phyloP scores from a whole-genome alignment of 2,888 invertebrate genomes.

The Altica lythri region DNA sequence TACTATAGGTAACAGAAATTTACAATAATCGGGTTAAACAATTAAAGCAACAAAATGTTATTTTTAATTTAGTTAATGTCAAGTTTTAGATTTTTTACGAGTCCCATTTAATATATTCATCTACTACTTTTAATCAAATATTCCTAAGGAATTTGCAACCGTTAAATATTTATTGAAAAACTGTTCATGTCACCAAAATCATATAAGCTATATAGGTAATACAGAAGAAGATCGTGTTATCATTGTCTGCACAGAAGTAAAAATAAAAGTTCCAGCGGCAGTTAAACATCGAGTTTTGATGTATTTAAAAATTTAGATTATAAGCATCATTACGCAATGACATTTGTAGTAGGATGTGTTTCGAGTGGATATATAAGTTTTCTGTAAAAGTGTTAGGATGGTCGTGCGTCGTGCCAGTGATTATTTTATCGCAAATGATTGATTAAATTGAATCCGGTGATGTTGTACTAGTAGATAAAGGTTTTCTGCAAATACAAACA shows the following conservation, averaged over 20 bases:
- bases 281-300: constrained; percentile 10
- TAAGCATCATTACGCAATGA: constrained; percentile 3
- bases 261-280: constrained; percentile 9
- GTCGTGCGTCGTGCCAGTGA: not conserved
- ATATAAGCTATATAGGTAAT: constrained; percentile 2
- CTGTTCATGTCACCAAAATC: constrained; percentile 25
- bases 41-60: too few relatives aligned
- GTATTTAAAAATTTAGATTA: constrained; percentile 1
- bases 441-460: constrained; percentile 2
- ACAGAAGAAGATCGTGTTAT: constrained; percentile 20
- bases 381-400: constrained; percentile 2
- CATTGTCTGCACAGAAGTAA: constrained; percentile 26
- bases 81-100: not conserved
- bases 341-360: not conserved
- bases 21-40: too few relatives aligned
- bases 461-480: not conserved
- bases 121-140: not conserved
- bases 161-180: constrained; percentile 6
- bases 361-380: constrained; percentile 4
- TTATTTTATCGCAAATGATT: constrained; percentile 3
- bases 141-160: not conserved
- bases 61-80: too few relatives aligned
- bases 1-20: too few relatives aligned
- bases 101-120: not conserved
- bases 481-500: not conserved